A percentile compares a stretch with the other conserved stretches of the same genome.
phyloP scores from a whole-genome alignment of 53 echinoderm and acorn worm genomes.

The Apostichopus leukothele region DNA sequence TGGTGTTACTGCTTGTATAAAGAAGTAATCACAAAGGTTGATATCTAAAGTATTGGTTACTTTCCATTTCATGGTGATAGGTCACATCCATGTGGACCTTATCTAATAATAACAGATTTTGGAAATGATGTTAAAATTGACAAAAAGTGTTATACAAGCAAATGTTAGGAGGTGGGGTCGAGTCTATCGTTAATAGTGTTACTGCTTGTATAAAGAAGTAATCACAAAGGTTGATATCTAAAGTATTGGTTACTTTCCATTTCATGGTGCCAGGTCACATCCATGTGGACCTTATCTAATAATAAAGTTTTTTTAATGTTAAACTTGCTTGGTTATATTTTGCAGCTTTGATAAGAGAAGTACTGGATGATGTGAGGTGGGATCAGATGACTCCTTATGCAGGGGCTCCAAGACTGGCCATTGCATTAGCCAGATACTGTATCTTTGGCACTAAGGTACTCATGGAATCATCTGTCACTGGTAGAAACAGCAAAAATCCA shows the following conservation, averaged over 20 bases:
- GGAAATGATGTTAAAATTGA: background rate
- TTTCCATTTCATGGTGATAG: too few relatives aligned
- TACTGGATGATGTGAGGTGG: constrained; percentile 69
- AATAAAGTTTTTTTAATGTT: background rate
- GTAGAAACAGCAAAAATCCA: constrained; percentile 69
- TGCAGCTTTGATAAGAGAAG: constrained; percentile 61
- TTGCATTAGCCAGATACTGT: constrained; percentile 77
- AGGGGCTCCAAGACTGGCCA: constrained; percentile 78
- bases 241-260: too few relatives aligned
- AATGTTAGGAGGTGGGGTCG: too few relatives aligned
- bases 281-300: too few relatives aligned
- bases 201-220: too few relatives aligned
- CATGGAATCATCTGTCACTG: constrained; percentile 74
- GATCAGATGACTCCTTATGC: constrained; percentile 66
- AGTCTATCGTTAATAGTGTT: background rate
- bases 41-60: too few relatives aligned
- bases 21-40: too few relatives aligned
- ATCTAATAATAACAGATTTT: too few relatives aligned
- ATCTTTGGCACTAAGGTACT: constrained; percentile 77
- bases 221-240: too few relatives aligned
- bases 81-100: too few relatives aligned
- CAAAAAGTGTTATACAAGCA: too few relatives aligned
- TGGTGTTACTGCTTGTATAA: background rate
- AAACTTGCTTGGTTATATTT: background rate
- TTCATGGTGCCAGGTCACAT: too few relatives aligned